Conservation (phyloP, 2,797 vertebrate species). For the Ptychobarbus kaznakovi region DNA sequence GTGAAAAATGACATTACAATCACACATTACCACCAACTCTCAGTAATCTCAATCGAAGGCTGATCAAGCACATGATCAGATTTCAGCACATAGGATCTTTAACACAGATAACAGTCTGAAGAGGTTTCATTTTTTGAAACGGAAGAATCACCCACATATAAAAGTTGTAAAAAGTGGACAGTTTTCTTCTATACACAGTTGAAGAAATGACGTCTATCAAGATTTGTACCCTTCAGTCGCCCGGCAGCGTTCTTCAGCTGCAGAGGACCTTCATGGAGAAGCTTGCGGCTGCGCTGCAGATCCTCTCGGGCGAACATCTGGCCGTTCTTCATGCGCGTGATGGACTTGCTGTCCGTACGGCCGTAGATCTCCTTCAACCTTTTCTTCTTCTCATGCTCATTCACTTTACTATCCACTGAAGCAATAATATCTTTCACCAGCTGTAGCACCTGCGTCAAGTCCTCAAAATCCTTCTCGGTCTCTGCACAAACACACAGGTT, state of each 20-base stretch:
- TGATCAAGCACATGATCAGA: neutral
- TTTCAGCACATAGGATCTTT: neutral
- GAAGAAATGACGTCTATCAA: neutral
- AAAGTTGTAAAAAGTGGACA: neutral
- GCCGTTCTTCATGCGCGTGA: constrained; percentile 95
- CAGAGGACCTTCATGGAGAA: constrained; percentile 89
- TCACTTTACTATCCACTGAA: constrained; percentile 91
- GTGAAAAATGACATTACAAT: neutral
- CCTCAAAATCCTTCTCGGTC: constrained; percentile 83
- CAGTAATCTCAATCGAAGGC: neutral
- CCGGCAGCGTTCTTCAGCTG: constrained; percentile 87
- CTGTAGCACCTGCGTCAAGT: constrained; percentile 84
- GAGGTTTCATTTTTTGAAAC: neutral
- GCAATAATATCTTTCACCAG: constrained; percentile 89
- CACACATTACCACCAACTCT: neutral
- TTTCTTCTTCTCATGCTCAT: constrained; percentile 90
- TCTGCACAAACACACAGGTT: constrained; percentile 73
- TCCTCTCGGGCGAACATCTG: constrained; percentile 97
- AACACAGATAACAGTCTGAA: neutral
- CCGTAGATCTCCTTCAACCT: constrained; percentile 89
- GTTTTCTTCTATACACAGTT: neutral
- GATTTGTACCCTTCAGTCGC: constrained; percentile 84
- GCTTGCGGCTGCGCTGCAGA: constrained; percentile 85
- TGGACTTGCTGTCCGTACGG: constrained; percentile 92
- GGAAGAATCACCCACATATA: neutral